These are phyloP conservation scores for Malthinus flaveolus DNA, from an alignment of 2,888 invertebrate species.

Conservation along the genomic window DNA sequence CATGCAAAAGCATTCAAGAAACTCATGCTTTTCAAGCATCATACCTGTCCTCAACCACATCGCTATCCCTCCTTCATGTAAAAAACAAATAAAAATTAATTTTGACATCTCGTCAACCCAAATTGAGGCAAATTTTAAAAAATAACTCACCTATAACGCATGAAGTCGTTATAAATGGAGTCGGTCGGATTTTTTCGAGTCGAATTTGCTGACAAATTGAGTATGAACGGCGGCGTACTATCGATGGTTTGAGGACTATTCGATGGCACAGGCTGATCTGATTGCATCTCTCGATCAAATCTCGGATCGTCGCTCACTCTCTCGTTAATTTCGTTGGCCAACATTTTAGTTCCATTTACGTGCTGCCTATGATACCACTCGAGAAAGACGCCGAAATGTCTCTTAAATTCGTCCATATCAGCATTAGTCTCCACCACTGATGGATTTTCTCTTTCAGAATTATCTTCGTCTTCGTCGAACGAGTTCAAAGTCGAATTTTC, in stretches of 20 bases:
- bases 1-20: conserved; percentile 1
- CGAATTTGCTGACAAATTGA: too few species aligned
- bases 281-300: conserved; percentile 27
- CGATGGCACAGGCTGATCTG: conserved; percentile 31
- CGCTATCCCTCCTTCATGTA: conserved; percentile 21
- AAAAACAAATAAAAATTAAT: conserved; percentile 9
- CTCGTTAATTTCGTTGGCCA: not conserved
- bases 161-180: conserved; percentile 22
- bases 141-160: conserved; percentile 33
- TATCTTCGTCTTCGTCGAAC: not conserved
- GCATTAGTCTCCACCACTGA: not conserved
- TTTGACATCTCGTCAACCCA: too few species aligned
- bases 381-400: conserved; percentile 27
- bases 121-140: not conserved
- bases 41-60: conserved; percentile 24
- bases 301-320: not conserved
- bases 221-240: too few species aligned
- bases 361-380: conserved; percentile 30
- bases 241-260: too few species aligned
- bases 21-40: conserved; percentile 12
- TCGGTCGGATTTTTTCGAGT: conserved; percentile 15
- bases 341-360: not conserved
- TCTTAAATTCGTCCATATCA: conserved; percentile 20
- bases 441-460: conserved; percentile 1
- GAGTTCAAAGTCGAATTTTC: not conserved